Evolutionary conservation across 2,888 invertebrate species (phyloP), one percentile per base, ranked within the genome.

Genomic region (Pyrocoelia pectoralis): DNA sequence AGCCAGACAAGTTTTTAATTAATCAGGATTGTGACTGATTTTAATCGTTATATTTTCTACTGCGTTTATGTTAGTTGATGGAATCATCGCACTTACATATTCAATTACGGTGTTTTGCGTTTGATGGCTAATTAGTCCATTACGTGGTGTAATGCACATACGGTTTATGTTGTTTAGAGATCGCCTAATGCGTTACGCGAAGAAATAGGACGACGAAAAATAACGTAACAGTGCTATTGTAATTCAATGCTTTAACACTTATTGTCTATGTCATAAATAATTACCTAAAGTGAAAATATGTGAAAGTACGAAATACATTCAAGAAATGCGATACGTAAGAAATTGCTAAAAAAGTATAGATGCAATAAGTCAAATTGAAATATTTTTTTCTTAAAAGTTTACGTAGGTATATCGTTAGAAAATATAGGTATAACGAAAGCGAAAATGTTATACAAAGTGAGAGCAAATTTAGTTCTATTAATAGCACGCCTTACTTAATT

Each of bases 1-100:
- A 38, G 49, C 56, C 57, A 60, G 61, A 50, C 60, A 58, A 60
- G 62, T 63, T 66, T 63, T 64, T 66, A 66, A 68, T 64, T 62
- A 61, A 68, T 65, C 55, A 62, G 41, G 61, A 65, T 57, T 48
- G 38, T 48, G 46, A 55, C 52, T 64, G 67, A 67, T 64, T 24
- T 6, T 24, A 24, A 24, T 24, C 28, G 55, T 63, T 63, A 54
- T 56, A 60, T 66, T 66, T 59, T 63, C 63, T 41, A 54, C 46
- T 29, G 29, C n/a, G 2, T 56, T 56, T 46, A 48, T 46, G 56
- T 56, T 61, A 50, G 51, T 51, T 56, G 53, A 58, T 58, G 58
- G 41, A 41, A 12, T 14, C n/a, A 48, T 33, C 41, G 41, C 33
- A 58, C 51, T 63, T 63, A 41, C 48, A 58, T 33, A 3, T 28